A percentile compares a stretch with the other conserved stretches of the same genome.
phyloP scores from a whole-genome alignment of 35 echinoderm and acorn worm genomes.

The Ptychodera flava region DNA sequence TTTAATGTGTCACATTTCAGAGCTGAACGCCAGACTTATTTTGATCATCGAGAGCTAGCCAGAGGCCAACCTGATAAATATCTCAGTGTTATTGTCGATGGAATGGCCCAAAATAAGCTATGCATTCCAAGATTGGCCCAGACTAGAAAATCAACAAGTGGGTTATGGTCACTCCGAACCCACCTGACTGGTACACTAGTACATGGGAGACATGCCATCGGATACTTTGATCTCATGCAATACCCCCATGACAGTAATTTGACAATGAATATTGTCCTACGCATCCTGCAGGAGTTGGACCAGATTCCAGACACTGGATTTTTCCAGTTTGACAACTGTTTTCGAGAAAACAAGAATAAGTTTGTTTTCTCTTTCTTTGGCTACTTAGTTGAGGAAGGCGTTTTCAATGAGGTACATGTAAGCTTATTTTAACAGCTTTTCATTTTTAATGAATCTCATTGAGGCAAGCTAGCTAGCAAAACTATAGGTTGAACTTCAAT shows the following conservation, averaged over 20 bases:
- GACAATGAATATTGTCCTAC: conserved; percentile 15
- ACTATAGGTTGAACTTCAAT: too few species aligned
- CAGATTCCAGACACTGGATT: neutral
- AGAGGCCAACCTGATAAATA: conserved; percentile 18
- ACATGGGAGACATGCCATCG: conserved; percentile 21
- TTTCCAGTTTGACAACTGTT: conserved; percentile 40
- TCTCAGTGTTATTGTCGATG: conserved; percentile 45
- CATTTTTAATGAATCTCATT: too few species aligned
- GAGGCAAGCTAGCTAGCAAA: too few species aligned
- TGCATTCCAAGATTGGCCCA: conserved; percentile 16
- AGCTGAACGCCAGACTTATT: conserved; percentile 39
- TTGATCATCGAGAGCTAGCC: conserved; percentile 24
- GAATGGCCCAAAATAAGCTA: conserved; percentile 39
- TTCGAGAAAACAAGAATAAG: conserved; percentile 41
- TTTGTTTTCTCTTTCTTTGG: too few species aligned
- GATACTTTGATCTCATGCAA: conserved; percentile 29
- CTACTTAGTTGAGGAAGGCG: too few species aligned
- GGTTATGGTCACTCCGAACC: conserved; percentile 21
- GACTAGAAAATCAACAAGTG: neutral
- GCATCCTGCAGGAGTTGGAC: conserved; percentile 16
- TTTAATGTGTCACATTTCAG: neutral
- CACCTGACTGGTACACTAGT: too few species aligned
- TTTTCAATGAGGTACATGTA: too few species aligned
- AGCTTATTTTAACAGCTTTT: too few species aligned
- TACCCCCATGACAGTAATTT: conserved; percentile 27